Conservation (phyloP, 2,797 vertebrate species). For the Thunnus albacares region DNA sequence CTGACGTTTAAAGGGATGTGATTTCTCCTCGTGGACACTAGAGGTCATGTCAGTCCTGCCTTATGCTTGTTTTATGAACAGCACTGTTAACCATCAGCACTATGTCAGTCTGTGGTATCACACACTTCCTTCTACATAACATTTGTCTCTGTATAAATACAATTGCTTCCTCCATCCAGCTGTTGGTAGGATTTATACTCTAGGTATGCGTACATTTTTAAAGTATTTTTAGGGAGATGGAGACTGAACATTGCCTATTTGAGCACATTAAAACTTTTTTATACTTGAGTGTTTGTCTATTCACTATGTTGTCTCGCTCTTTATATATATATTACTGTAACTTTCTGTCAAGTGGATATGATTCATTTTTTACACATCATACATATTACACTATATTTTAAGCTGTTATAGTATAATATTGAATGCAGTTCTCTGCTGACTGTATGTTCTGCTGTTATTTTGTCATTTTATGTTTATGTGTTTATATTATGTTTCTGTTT, state of each 20-base stretch:
- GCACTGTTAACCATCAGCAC: no score
- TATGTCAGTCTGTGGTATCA: no score
- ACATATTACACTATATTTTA: neutral
- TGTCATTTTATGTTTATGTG: neutral
- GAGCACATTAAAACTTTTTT: neutral
- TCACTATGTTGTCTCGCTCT: no score
- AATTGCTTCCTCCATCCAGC: no score
- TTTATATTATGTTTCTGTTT: neutral
- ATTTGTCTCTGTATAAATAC: no score
- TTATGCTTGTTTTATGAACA: neutral
- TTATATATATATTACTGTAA: neutral
- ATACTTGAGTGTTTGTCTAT: no score
- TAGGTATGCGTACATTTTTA: no score
- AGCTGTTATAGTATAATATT: neutral
- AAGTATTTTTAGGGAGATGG: no score
- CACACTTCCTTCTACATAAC: no score
- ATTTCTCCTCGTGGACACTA: constrained; percentile 14
- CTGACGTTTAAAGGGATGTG: neutral
- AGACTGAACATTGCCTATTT: neutral
- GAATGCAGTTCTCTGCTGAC: neutral
- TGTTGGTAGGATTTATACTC: no score
- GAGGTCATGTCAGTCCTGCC: constrained; percentile 4
- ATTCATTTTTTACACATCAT: neutral
- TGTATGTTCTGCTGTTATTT: neutral
- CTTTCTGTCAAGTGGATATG: neutral